Base-by-base conservation (phyloP, 2,113 vertebrate genomes). In the Ahaetulla prasina region DNA sequence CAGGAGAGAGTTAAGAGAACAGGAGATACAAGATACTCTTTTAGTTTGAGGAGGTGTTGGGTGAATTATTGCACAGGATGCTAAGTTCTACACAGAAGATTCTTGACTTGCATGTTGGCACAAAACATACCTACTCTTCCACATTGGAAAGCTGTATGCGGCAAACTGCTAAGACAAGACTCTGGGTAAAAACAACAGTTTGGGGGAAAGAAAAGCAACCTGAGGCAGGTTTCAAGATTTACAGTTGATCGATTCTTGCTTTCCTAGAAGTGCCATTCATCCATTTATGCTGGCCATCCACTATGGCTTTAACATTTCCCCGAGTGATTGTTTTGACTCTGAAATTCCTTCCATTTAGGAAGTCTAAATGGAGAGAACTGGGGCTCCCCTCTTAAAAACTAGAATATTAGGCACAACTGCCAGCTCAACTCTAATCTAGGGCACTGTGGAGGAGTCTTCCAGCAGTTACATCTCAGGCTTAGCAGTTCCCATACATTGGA, bases 331-430 rank as follows among this genome's bases (percentile, higher is more conserved):
- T 25, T 90, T 63, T 23, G 49, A 92, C 91, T 89, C 0, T 0
- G 39, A 90, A 52, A 20, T 63, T 63, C 60, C 27, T 63, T 30
- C 60, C 11, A 12, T 63, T 63, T 30, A 53, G 0, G 0, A 23
- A 52, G 0, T 2, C 90, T 84, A 39, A 0, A 0, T 45, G 54
- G 5, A 8, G 8, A 84, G 8, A 63, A 86, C n/a, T 3, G 0
- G 8, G 49, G 7, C 0, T 0, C 30, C 89, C 12, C 7, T 47
- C 27, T 80, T 22, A 18, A 85, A 55, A 87, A 20, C 63, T 25
- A 23, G 50, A 55, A 84, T 2, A 20, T 11, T 57, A 8, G 43
- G 30, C 60, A 35, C 45, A 54, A 43, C 23, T 57, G 43, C 89
- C 27, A 39, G 85, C 18, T 80, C 54, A 43, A 87, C 74, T 88